Conservation (phyloP, 2,888 invertebrate species). For the Julus scanicus region DNA sequence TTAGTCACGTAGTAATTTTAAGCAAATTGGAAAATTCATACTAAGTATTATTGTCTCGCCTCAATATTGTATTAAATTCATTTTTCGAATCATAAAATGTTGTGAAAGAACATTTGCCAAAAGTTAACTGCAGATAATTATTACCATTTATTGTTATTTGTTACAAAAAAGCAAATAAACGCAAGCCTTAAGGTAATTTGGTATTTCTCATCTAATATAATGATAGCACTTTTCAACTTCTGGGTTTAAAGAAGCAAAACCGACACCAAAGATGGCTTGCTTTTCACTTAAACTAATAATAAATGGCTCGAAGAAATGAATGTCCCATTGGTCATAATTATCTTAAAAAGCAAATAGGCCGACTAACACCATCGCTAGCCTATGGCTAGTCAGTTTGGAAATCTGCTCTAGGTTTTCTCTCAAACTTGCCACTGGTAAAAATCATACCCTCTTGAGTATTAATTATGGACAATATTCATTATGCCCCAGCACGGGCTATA, state of each 20-base stretch:
- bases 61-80: no score
- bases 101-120: no score
- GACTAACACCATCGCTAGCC: not conserved
- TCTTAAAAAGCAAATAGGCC: not conserved
- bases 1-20: no score
- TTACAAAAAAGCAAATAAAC: no score
- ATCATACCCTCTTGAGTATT: not conserved
- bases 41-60: no score
- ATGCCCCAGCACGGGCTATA: not conserved
- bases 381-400: not conserved
- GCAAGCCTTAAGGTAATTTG: no score
- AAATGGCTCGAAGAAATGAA: not conserved
- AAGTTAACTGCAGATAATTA: no score
- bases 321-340: conserved; percentile 2
- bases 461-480: not conserved
- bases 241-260: not conserved
- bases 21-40: no score
- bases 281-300: not conserved
- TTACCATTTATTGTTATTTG: no score
- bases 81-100: no score
- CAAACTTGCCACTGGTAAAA: not conserved
- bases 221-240: not conserved
- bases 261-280: not conserved
- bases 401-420: not conserved
- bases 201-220: not conserved